phyloP scores from a whole-genome alignment of 2,797 vertebrate species.

The Lacerta agilis region DNA sequence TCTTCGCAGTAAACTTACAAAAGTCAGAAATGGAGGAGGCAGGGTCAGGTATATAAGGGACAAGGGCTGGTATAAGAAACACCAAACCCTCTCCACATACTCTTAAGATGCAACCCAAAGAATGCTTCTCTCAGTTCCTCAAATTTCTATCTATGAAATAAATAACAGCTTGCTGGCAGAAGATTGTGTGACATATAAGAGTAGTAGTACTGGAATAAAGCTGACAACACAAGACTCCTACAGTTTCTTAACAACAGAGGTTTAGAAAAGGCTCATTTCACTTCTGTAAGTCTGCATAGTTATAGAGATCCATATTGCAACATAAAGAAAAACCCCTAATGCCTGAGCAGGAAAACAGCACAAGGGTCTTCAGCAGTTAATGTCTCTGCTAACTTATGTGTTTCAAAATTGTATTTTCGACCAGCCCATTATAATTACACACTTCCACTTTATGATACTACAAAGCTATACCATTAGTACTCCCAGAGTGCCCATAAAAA shows the following conservation, averaged over 20 bases:
- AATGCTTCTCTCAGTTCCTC: background rate
- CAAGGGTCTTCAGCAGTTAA: background rate
- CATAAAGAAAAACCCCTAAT: background rate
- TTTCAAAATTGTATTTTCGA: background rate
- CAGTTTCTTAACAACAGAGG: background rate
- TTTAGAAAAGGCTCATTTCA: background rate
- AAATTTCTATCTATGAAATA: background rate
- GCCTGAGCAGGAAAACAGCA: background rate
- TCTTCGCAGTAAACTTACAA: no score
- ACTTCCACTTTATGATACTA: background rate
- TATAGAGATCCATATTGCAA: background rate
- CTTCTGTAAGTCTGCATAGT: background rate
- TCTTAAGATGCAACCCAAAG: no score
- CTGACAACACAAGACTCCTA: background rate
- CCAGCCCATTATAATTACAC: slow-evolving; percentile 7
- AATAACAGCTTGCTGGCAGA: background rate
- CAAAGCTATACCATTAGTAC: background rate
- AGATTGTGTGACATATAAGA: background rate
- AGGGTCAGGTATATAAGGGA: background rate
- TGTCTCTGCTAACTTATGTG: background rate
- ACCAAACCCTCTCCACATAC: no score
- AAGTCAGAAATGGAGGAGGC: no score
- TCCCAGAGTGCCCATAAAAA: slow-evolving; percentile 9
- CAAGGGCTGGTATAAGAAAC: no score
- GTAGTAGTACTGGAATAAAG: background rate